Evolutionary conservation across 2,797 vertebrate species (phyloP), one percentile per base, ranked within the genome.

Genomic region (Tolypeutes matacus): DNA sequence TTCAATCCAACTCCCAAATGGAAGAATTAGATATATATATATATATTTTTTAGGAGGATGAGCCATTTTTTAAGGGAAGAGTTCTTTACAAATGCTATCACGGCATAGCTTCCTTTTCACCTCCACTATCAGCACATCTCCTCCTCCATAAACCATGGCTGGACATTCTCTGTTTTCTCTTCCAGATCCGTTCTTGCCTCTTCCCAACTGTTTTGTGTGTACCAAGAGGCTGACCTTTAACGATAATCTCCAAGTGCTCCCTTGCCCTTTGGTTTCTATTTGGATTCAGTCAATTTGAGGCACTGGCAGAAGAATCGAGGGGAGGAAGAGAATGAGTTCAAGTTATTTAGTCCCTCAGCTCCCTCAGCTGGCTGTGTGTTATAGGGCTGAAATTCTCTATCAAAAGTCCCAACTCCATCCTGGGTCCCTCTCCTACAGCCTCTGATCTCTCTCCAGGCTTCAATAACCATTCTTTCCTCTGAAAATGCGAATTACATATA

Each of bases 401-500:
- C 31, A n/a, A 14, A 36, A 20, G 11, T 34, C 18, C 10, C 65
- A 36, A 17, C n/a, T 69, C n/a, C 34, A 17, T 20, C 17, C n/a
- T 36, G n/a, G 15, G 65, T 67, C 65, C 31, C n/a, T 67, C 20
- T n/a, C n/a, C n/a, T 31, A 64, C 11, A 64, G 62, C 29, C 11
- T 69, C n/a, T 18, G 65, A 17, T 36, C 18, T 3, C 65, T 34
- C 7, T 69, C 10, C 65, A 18, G n/a, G 65, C 2, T 18, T 69
- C n/a, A 36, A 69, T 69, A 36, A n/a, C 15, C 65, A 34, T 20
- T 36, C 31, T 8, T 77, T 56, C 27, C 2, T 53, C 21, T 76
- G 3, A 83, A 91, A 91, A 69, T 84, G 2, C 78, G 29, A 82
- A n/a, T 86, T 96, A 78, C n/a, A 60, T 31, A 60, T 31, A 62